Base-by-base conservation (phyloP, 2,797 vertebrate genomes). In the Poeciliopsis paucimaculata region DNA sequence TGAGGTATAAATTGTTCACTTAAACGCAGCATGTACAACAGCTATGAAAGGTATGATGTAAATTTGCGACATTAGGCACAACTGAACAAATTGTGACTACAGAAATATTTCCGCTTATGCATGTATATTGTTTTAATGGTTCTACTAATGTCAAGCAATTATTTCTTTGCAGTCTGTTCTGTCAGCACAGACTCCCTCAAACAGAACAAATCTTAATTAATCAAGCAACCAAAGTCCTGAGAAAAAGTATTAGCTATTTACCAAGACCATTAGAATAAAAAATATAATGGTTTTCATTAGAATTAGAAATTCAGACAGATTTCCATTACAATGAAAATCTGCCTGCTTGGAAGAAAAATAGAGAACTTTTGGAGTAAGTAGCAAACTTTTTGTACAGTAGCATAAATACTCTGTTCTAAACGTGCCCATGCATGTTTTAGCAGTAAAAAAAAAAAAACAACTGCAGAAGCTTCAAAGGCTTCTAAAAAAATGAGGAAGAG, bases 401-500 rank as follows among this genome's bases (percentile, higher is more conserved):
- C 3, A 41, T 20, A 68, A 41, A 68, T 41, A 26, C 11, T 12
- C 26, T 39, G 18, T 5, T 49, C 70, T 51, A 11, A 26, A 31
- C 20, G 31, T n/a, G 23, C 55, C 20, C 15, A 39, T 11, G 3
- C 26, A 75, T 16, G 7, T 68, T 26, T 68, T 26, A 66, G 62
- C 39, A 34, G 2, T 34, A 20, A 39, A 68, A 43, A 43, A 41
- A 36, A 23, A 70, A 26, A 41, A 43, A 23, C 31, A 26, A 51
- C n/a, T 34, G 36, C 62, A 34, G 28, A 60, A 23, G 11, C 49
- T 41, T 0, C 15, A 0, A 11, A 31, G 8, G 0, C 78, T 49
- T 75, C 55, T 72, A 62, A 49, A 31, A 78, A 62, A 79, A 72
- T 43, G 66, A 80, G 55, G 60, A 83, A 76, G 66, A 5, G 12